Evolutionary conservation across 2,888 invertebrate genomes (phyloP), one percentile per base, ranked within the genome.

Genomic region (Stenodera caucasica): DNA sequence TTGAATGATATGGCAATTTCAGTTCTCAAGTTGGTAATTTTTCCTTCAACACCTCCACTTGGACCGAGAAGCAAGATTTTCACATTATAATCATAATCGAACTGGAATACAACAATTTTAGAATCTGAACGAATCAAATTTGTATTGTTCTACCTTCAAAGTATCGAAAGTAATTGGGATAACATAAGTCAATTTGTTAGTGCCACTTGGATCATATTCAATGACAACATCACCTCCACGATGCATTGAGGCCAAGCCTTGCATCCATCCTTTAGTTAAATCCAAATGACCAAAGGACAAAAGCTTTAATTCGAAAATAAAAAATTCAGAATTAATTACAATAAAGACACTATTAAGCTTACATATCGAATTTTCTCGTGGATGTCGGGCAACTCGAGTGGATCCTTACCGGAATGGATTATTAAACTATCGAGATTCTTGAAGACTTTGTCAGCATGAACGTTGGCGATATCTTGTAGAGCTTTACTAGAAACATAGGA

Each of bases 1-100:
- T 76, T 72, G 33, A 75, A 65, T 2, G 53, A 61, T 6, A 77
- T 45, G 12, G 61, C 60, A 14, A 74, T 51, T 15, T 63, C 56
- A 2, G 71, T 49, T 55, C 61, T 61, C 12, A 75, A 53, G 23
- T 72, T 57, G 60, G 69, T 67, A 29, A 84, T 77, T 5, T 81
- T 79, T 6, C 81, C 85, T 26, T 78, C 67, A 58, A 85, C 80
- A 12, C 81, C 81, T 26, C 85, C 85, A 0, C 79, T 81, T 9
- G 84, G 84, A 2, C 84, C 84, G 53, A 85, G 69, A 65, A 81
- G 80, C 84, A 85, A 84, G 54, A 83, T 81, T 70, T 82, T 73
- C 14, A 83, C 82, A 55, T 80, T 73, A 71, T 84, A 85, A 56
- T 76, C 80, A 77, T 84, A 85, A 33, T 78, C 67, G 69, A 84